Conservation (phyloP, 2,888 invertebrate genomes). For the Eupithecia insigniata region DNA sequence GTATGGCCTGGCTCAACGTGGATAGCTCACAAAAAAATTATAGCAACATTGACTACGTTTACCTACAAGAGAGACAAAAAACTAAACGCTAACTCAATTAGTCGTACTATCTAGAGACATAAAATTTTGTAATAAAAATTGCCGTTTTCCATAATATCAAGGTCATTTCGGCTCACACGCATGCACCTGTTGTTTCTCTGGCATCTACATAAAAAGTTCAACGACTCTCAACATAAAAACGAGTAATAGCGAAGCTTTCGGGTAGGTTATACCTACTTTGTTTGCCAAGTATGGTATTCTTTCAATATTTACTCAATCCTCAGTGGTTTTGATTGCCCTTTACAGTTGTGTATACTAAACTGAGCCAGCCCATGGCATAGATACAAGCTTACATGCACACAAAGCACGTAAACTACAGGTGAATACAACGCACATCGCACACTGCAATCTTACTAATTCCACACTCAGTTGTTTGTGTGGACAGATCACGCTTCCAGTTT, state of each 20-base stretch:
- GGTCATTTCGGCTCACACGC: neutral
- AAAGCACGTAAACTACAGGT: slow-evolving; percentile 46
- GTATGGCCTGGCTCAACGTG: neutral
- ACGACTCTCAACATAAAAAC: neutral
- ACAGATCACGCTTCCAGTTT: slow-evolving; percentile 47
- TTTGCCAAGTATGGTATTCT: neutral
- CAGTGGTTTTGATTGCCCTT: neutral
- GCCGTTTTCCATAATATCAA: neutral
- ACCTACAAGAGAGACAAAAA: neutral
- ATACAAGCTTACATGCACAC: slow-evolving; percentile 25
- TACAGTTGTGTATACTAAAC: slow-evolving; percentile 8
- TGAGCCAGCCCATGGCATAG: slow-evolving; percentile 18
- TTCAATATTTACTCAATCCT: neutral
- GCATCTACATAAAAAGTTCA: slow-evolving; percentile 1
- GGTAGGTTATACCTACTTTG: too few species aligned
- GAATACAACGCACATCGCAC: slow-evolving; percentile 43
- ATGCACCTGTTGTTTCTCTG: neutral
- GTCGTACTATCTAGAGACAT: neutral
- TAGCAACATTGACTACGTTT: too few species aligned
- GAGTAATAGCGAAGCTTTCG: neutral
- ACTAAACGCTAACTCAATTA: neutral
- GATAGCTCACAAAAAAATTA: neutral
- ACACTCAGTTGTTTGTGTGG: slow-evolving; percentile 39
- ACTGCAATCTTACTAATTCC: slow-evolving; percentile 23
- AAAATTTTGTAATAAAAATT: neutral